Evolutionary conservation across 2,888 invertebrate species (phyloP).

Genomic region (Metacarcinus magister): DNA sequence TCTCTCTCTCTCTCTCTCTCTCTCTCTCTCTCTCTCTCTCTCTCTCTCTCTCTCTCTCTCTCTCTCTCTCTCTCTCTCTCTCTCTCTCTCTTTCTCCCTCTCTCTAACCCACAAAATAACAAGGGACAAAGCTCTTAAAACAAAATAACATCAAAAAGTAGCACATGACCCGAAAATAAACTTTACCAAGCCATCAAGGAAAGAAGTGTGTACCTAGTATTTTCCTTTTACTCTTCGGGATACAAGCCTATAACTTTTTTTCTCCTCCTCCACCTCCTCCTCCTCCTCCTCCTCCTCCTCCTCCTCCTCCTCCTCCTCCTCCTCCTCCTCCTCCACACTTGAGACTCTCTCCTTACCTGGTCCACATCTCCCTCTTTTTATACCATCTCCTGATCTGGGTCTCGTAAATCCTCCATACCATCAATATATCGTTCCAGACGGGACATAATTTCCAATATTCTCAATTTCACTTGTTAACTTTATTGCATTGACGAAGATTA

Average conservation of each 20-base stretch:
- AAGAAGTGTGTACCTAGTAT: background rate
- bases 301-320: constrained; percentile 33
- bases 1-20: constrained; percentile 48
- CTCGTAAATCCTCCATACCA: constrained; percentile 81
- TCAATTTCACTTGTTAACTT: constrained; percentile 83
- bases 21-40: constrained; percentile 48
- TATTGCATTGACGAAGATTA: constrained; percentile 83
- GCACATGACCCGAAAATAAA: background rate
- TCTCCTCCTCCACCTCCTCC: background rate
- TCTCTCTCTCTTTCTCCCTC: background rate
- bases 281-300: constrained; percentile 8
- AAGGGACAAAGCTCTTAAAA: constrained; percentile 27
- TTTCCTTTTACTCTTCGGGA: constrained; percentile 21
- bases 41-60: background rate
- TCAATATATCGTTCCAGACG: constrained; percentile 81
- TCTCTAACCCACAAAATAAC: background rate
- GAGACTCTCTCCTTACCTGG: constrained; percentile 62
- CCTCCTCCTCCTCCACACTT: background rate
- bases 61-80: constrained; percentile 4
- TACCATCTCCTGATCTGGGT: constrained; percentile 80
- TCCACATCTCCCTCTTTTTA: constrained; percentile 75
- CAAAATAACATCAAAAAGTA: constrained; percentile 23
- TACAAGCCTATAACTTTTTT: constrained; percentile 12
- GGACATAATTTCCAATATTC: constrained; percentile 83
- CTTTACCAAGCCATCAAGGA: background rate